phyloP scores from a whole-genome alignment of 2,888 invertebrate species.

The Rhogogaster chlorosoma region DNA sequence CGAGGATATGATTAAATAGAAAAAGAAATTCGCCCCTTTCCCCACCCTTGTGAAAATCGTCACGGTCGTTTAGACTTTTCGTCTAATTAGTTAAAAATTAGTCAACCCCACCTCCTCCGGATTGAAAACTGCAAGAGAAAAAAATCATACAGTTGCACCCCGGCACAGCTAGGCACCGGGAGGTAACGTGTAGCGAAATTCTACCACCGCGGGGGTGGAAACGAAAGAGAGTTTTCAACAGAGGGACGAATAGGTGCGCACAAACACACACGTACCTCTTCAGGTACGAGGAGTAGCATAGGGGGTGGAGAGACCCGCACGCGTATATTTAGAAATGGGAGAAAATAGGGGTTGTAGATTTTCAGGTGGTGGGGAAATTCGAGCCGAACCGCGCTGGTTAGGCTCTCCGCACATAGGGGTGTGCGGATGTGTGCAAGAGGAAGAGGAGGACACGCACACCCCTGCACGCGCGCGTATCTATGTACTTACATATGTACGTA shows the following conservation, averaged over 20 bases:
- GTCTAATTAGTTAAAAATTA: slow-evolving; percentile 76
- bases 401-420: slow-evolving; percentile 54
- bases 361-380: slow-evolving; percentile 8
- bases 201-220: slow-evolving; percentile 36
- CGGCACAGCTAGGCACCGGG: no score
- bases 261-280: not conserved
- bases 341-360: slow-evolving; percentile 28
- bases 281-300: not conserved
- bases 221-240: not conserved
- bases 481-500: not conserved
- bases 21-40: slow-evolving; percentile 32
- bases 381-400: not conserved
- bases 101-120: slow-evolving; percentile 63
- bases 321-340: not conserved
- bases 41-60: slow-evolving; percentile 57
- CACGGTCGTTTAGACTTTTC: slow-evolving; percentile 74
- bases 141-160: no score
- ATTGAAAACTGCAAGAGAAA: no score
- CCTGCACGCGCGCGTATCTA: no score
- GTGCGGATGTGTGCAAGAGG: slow-evolving; percentile 37
- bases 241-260: not conserved
- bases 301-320: not conserved
- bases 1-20: no score
- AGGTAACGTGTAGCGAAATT: not conserved
- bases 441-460: not conserved